Conservation (phyloP, 2,888 invertebrate species). For the Anthophora plumipes region DNA sequence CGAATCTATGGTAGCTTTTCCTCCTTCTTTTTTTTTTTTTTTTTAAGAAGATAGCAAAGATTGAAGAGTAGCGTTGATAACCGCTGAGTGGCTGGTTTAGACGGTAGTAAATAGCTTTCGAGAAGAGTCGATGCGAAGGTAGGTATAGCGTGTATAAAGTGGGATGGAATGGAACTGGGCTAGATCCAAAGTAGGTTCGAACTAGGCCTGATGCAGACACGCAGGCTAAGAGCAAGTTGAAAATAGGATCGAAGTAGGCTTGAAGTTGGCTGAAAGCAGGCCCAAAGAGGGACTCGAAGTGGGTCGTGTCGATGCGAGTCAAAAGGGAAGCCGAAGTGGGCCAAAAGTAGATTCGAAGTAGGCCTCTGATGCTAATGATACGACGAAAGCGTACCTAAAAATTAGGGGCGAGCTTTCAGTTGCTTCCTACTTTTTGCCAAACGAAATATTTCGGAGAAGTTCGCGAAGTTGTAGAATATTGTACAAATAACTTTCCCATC, state of each 20-base stretch:
- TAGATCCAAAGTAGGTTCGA: conserved; percentile 14
- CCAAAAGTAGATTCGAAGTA: conserved; percentile 5
- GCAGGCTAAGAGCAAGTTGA: conserved; percentile 11
- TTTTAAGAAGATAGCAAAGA: background rate
- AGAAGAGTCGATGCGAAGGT: conserved; percentile 15
- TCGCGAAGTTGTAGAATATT: background rate
- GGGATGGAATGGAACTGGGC: conserved; percentile 8
- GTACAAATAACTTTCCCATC: too few species aligned
- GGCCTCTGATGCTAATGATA: background rate
- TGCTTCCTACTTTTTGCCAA: background rate
- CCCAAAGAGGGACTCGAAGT: conserved; percentile 7
- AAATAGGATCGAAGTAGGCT: conserved; percentile 28
- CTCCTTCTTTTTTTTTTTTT: background rate
- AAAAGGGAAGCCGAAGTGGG: background rate
- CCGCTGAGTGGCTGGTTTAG: background rate
- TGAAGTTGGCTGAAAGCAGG: conserved; percentile 15
- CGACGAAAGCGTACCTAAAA: background rate
- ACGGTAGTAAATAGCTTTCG: background rate
- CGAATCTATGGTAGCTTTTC: background rate
- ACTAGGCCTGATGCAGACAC: conserved; percentile 15
- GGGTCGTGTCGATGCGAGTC: conserved; percentile 5
- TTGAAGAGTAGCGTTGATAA: background rate
- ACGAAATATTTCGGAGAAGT: background rate
- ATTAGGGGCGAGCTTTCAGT: conserved; percentile 4
- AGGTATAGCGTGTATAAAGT: background rate